These are phyloP conservation scores for Apis dorsata DNA, from an alignment of 1,140 invertebrate genomes.

Conservation along the genomic window DNA sequence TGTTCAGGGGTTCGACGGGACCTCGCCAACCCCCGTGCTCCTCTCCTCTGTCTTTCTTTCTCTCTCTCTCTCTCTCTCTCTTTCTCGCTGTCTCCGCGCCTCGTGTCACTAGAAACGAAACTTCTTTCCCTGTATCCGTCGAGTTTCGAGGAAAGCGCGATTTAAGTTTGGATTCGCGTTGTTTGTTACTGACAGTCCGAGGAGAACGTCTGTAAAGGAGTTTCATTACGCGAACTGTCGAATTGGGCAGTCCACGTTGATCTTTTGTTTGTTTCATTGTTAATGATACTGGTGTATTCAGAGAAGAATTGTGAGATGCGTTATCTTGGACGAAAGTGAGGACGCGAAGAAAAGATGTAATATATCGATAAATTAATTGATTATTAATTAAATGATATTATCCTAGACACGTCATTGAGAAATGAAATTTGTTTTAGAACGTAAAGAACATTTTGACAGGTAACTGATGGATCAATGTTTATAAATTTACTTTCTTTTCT, in stretches of 20 bases:
- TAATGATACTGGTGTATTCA: neutral
- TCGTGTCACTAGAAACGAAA: constrained; percentile 2
- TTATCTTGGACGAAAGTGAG: no score
- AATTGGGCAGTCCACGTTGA: neutral
- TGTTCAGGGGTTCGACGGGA: constrained; percentile 38
- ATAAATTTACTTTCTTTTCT: no score
- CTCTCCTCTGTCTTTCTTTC: neutral
- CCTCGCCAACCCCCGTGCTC: constrained; percentile 28
- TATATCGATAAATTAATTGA: no score
- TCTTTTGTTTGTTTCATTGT: neutral
- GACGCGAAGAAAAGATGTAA: no score
- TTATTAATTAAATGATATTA: no score
- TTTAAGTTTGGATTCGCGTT: constrained; percentile 33
- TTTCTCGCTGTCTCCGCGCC: neutral
- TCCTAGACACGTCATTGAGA: no score
- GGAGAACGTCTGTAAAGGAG: neutral
- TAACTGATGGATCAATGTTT: no score
- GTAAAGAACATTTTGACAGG: no score
- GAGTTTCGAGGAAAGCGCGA: constrained; percentile 40
- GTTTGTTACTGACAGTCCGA: constrained; percentile 46
- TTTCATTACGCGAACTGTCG: constrained; percentile 15
- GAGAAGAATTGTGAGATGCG: neutral
- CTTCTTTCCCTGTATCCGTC: constrained; percentile 24
- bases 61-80: neutral
- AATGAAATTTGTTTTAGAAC: no score